A percentile compares a stretch with the other conserved stretches of the same genome.
phyloP scores from a whole-genome alignment of 2,113 vertebrate genomes.

The Ifrita kowaldi region DNA sequence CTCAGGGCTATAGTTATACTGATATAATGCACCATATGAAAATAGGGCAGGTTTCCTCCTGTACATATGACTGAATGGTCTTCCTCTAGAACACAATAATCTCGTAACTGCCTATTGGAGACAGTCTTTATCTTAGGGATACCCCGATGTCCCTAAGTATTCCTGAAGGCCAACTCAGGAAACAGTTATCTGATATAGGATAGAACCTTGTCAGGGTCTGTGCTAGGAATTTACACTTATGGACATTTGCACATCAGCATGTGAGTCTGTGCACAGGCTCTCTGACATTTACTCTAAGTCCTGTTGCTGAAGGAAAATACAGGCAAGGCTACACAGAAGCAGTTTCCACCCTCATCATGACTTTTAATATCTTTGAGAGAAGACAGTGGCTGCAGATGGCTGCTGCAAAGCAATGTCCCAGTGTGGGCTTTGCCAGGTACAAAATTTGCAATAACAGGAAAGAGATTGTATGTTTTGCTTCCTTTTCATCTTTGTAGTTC shows the following conservation, averaged over 20 bases:
- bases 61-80: background rate
- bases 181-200: background rate
- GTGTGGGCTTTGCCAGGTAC: slow-evolving; percentile 2
- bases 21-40: background rate
- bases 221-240: background rate
- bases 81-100: background rate
- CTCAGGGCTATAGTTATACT: background rate
- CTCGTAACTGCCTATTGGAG: background rate
- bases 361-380: background rate
- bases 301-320: background rate
- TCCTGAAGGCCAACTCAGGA: background rate
- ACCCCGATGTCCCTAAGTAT: background rate
- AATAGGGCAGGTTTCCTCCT: background rate
- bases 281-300: background rate
- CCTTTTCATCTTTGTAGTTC: slow-evolving; percentile 23
- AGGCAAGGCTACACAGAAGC: background rate
- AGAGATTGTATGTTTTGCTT: background rate
- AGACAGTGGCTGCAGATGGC: background rate
- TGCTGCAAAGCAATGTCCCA: background rate
- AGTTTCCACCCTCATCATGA: background rate
- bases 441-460: slow-evolving; percentile 38
- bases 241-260: background rate
- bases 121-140: background rate
- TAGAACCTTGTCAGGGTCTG: background rate
- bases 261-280: background rate